Evolutionary conservation across 2,113 vertebrate species (phyloP).

Genomic region (Megatriorchis doriae): DNA sequence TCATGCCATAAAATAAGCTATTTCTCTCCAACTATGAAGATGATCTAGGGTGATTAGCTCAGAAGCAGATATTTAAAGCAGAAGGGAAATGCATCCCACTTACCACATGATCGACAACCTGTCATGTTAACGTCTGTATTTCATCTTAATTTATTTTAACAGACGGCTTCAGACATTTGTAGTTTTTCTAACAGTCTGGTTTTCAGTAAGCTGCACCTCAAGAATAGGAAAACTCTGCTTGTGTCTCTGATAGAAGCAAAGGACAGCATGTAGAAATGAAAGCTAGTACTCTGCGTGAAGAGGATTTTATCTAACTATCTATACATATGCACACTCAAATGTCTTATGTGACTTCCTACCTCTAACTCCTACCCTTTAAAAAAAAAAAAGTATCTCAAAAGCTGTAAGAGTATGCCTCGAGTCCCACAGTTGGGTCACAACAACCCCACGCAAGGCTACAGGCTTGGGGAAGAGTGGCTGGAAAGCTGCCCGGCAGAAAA

Average conservation of each 20-base stretch:
- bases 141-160: background rate
- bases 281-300: background rate
- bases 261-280: background rate
- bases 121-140: background rate
- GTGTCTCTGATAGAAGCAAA: background rate
- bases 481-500: fast-evolving
- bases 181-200: background rate
- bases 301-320: background rate
- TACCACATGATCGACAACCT: background rate
- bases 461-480: background rate
- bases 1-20: background rate
- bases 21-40: background rate
- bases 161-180: background rate
- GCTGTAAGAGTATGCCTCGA: background rate
- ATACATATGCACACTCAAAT: background rate
- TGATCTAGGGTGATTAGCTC: background rate
- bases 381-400: background rate
- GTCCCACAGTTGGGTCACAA: background rate
- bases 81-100: background rate
- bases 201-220: background rate
- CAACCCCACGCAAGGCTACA: fast-evolving
- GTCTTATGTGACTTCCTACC: background rate
- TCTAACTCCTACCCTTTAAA: background rate
- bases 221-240: background rate
- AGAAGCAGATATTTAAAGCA: background rate